Base-by-base conservation (phyloP, 2,797 vertebrate species). In the Champsocephalus esox region DNA sequence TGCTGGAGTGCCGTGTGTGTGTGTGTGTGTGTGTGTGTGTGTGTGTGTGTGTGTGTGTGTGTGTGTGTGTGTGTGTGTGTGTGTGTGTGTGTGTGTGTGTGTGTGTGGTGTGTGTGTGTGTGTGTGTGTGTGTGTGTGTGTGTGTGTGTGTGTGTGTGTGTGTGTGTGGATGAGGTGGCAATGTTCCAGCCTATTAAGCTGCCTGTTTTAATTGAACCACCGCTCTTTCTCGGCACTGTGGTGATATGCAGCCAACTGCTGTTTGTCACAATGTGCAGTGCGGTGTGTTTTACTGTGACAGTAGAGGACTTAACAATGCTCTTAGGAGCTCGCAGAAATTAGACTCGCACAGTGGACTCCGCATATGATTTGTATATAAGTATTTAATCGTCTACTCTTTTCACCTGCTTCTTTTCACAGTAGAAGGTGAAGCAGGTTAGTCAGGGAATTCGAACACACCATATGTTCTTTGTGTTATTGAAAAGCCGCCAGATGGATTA, bases 141-240 rank as follows among this genome's bases (percentile, higher is more conserved):
- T 46, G 50, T 55, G 76, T 61, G 83, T 59, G 28, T 58, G 45
- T 59, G 77, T 51, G 48, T 59, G 28, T 58, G 45, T 58, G 45
- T 59, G 28, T 58, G 45, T 59, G 77, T 51, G 48, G 51, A 73
- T 13, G 77, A 77, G 81, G 74, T 21, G 61, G 68, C 51, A 68
- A 77, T 87, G 91, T 89, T 91, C 85, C 87, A 81, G 69, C 54
- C 85, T 80, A 81, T 87, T 89, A 70, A 75, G 43, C 79, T 66
- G 80, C 79, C 72, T 73, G 77, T 87, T 88, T 88, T 91, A 91
- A 91, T 92, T 93, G 90, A 88, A 59, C 81, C 32, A 32, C 72
- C 21, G 58, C 75, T 88, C 79, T 73, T 77, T 82, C 78, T 55
- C 54, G 19, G 67, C 66, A 19, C 65, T 32, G 57, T 48, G 54